Base-by-base conservation (phyloP, 2,113 vertebrate species). In the Recurvirostra avosetta region DNA sequence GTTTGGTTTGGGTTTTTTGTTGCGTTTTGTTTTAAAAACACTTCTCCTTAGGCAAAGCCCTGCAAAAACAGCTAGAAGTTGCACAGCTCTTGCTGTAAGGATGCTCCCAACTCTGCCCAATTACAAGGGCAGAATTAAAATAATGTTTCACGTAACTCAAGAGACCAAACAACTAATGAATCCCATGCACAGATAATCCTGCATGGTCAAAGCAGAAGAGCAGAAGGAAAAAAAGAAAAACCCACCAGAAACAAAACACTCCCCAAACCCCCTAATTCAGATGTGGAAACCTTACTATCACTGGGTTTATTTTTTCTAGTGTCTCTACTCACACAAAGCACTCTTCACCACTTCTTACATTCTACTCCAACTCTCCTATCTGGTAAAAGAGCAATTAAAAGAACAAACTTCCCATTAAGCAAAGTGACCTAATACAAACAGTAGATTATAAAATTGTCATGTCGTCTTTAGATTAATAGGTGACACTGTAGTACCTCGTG, bases 61-160 rank as follows among this genome's bases (percentile, higher is more conserved):
- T 86, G 43, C n/a, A 76, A 67, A 89, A 93, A 29, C 15, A 61
- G 63, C 27, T 20, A 63, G 15, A 86, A 87, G 15, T 29, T 52
- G 26, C 81, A 72, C 41, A 61, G 30, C 23, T 61, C 38, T 67
- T 72, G 40, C 30, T 68, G 17, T 45, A 80, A 84, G 27, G 21
- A 77, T 58, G 21, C 40, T 71, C 36, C 14, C 36, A 89, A 89
- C 27, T 70, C 68, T 45, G 68, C 16, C 36, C 74, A 56, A 86
- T 70, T 77, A 77, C 34, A 84, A 81, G 17, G 20, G 45, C 5
- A 53, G 55, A 80, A 94, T 70, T 58, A 79, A 89, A 94, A 41
- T 43, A 86, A 53, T 4, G 7, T 17, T 29, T 22, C 0, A 0
- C 18, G 15, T 65, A 21, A 38, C 66, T 78, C 9, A 11, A 11